Percentiles rank a stretch among this genome's conserved stretches.
Conservation (phyloP, 2,888 invertebrate genomes). For the Oxyteleia sp. region DNA sequence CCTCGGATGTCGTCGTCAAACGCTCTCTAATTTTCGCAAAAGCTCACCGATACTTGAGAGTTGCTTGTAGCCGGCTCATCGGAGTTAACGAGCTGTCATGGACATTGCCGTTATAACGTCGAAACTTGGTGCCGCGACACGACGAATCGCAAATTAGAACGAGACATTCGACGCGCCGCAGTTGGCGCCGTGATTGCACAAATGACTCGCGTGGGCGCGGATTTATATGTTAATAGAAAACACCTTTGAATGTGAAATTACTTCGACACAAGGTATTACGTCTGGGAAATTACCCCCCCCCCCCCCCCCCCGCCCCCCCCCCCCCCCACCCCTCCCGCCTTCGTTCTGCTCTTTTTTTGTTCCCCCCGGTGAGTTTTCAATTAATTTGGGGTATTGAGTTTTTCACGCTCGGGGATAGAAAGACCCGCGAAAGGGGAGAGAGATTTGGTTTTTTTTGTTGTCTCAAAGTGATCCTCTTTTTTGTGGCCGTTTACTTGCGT, state of each 20-base stretch:
- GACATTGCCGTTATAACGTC: slow-evolving; percentile 60
- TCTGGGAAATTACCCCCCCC: not conserved
- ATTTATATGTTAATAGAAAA: slow-evolving; percentile 66
- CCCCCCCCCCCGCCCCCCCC: too few relatives aligned
- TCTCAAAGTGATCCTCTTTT: too few relatives aligned
- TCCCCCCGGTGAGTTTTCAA: too few relatives aligned
- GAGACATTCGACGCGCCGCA: slow-evolving; percentile 34
- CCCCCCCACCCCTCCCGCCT: too few relatives aligned
- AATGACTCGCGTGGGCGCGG: slow-evolving; percentile 40
- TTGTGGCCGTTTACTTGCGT: too few relatives aligned
- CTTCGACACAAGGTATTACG: slow-evolving; percentile 18
- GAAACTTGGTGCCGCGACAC: slow-evolving; percentile 37
- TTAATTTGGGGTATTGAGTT: too few relatives aligned
- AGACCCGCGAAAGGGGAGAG: too few relatives aligned
- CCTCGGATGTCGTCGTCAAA: slow-evolving; percentile 54
- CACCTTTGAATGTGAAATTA: slow-evolving; percentile 53
- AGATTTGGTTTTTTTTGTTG: too few relatives aligned
- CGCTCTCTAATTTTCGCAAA: slow-evolving; percentile 62
- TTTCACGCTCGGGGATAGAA: too few relatives aligned
- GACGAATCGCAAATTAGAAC: slow-evolving; percentile 58
- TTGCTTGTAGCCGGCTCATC: slow-evolving; percentile 57
- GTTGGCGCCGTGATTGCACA: slow-evolving; percentile 48
- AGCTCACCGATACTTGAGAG: slow-evolving; percentile 52
- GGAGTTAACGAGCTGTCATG: slow-evolving; percentile 67
- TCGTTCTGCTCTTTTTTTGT: too few relatives aligned